phyloP scores from a whole-genome alignment of 1,140 invertebrate genomes.

The Sycophaga agraensis region DNA sequence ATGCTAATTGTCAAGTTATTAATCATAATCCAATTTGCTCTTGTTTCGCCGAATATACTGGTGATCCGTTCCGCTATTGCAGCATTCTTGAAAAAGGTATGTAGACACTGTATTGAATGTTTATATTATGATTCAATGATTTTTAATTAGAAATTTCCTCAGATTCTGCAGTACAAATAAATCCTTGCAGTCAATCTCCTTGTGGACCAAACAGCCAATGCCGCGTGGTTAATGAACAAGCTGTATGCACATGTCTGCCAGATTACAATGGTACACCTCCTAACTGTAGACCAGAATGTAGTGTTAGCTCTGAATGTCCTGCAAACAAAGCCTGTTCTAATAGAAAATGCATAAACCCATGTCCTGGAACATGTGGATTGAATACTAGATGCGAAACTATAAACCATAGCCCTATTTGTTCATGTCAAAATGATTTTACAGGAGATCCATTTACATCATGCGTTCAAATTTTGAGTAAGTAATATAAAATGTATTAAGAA shows the following conservation, averaged over 20 bases:
- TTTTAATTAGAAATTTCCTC: conserved; percentile 1
- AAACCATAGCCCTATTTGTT: conserved; percentile 76
- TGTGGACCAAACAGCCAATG: conserved; percentile 54
- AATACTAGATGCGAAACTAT: conserved; percentile 66
- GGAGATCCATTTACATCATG: conserved; percentile 75
- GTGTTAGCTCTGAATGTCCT: conserved; percentile 67
- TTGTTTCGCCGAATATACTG: conserved; percentile 54
- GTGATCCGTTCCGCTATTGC: conserved; percentile 56
- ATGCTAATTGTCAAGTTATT: conserved; percentile 59
- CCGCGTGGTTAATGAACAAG: conserved; percentile 38
- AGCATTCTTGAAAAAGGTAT: conserved; percentile 43
- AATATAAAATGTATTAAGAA: too few relatives aligned
- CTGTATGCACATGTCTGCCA: conserved; percentile 45
- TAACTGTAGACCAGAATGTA: conserved; percentile 57
- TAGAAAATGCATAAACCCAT: conserved; percentile 71
- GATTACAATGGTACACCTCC: conserved; percentile 51
- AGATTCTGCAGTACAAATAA: conserved; percentile 31
- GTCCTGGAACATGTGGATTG: conserved; percentile 66
- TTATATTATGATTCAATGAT: not conserved
- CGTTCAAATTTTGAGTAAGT: conserved; percentile 56
- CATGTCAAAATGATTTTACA: conserved; percentile 67
- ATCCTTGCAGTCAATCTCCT: conserved; percentile 52
- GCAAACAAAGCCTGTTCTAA: conserved; percentile 66
- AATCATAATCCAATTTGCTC: conserved; percentile 57
- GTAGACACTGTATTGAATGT: not conserved